These are phyloP conservation scores for Stegophylla sp. DNA, from an alignment of 2,888 invertebrate species.

Conservation along the genomic window DNA sequence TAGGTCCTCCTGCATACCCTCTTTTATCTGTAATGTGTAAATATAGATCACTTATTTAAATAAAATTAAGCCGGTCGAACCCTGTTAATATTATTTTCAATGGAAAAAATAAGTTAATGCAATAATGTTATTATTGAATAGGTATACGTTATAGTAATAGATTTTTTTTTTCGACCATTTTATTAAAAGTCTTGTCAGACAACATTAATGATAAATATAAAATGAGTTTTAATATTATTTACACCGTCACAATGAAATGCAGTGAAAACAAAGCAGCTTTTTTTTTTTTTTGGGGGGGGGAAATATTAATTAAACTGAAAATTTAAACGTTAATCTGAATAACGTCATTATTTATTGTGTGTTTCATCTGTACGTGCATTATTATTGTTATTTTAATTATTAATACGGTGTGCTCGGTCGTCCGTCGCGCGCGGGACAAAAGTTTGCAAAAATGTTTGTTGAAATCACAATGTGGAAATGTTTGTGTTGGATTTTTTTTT, in stretches of 20 bases:
- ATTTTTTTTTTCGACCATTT: not conserved
- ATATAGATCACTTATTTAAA: not conserved
- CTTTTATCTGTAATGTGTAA: no score
- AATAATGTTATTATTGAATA: no score
- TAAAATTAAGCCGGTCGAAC: no score
- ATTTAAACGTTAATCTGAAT: constrained; percentile 29
- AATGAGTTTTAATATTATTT: not conserved
- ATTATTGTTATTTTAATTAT: not conserved
- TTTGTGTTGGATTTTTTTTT: not conserved
- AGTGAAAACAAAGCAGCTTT: not conserved
- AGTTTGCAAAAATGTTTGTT: not conserved
- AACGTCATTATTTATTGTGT: constrained; percentile 16
- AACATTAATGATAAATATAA: not conserved
- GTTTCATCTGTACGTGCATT: not conserved
- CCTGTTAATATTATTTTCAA: no score
- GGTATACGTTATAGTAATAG: no score
- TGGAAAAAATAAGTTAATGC: no score
- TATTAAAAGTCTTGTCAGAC: not conserved
- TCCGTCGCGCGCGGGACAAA: not conserved
- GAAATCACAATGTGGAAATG: not conserved
- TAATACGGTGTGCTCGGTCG: not conserved
- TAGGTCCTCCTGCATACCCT: no score
- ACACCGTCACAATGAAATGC: not conserved
- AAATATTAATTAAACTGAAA: constrained; percentile 21
- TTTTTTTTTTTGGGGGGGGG: not conserved